A percentile compares a stretch with the other conserved stretches of the same genome.
phyloP scores from a whole-genome alignment of 2,113 vertebrate genomes.

The Leptodactylus fuscus region DNA sequence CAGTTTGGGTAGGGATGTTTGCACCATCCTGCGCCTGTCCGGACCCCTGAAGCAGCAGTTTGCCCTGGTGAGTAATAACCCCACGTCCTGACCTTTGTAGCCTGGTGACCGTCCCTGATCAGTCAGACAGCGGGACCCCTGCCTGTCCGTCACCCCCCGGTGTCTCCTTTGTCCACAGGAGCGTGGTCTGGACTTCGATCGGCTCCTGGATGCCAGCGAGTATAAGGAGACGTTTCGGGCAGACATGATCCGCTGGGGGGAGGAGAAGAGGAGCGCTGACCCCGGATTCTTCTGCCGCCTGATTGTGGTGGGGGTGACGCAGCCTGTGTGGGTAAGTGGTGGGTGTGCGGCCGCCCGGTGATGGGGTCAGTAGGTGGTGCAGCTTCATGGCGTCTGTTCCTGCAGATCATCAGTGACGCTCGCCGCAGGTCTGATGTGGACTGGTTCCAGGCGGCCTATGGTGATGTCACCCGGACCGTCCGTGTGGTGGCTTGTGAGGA shows the following conservation, averaged over 20 bases:
- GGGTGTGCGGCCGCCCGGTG: too few relatives aligned
- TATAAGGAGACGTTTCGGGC: constrained; percentile 85
- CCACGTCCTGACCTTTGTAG: too few relatives aligned
- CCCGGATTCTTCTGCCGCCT: constrained; percentile 87
- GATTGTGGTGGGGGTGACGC: constrained; percentile 65
- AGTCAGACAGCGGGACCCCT: too few relatives aligned
- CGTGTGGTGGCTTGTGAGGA: constrained; percentile 79
- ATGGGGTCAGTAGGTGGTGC: neutral
- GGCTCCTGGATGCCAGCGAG: constrained; percentile 79
- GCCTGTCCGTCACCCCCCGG: too few relatives aligned
- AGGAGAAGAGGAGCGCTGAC: constrained; percentile 75
- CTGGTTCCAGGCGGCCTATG: constrained; percentile 81
- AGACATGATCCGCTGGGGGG: constrained; percentile 92
- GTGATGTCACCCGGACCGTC: constrained; percentile 70
- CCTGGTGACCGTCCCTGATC: too few relatives aligned
- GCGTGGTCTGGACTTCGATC: constrained; percentile 77
- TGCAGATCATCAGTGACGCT: constrained; percentile 87
- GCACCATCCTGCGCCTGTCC: constrained; percentile 74
- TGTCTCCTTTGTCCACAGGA: constrained; percentile 74
- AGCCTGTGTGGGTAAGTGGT: constrained; percentile 83
- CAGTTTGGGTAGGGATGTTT: constrained; percentile 70
- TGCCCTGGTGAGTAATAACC: constrained; percentile 72
- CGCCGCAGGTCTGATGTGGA: constrained; percentile 84
- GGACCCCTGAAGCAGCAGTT: constrained; percentile 76
- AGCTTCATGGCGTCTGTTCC: too few relatives aligned